Percentiles rank a stretch among this genome's conserved stretches.
phyloP scores from a whole-genome alignment of 2,797 vertebrate genomes.

The Anniella stebbinsi region DNA sequence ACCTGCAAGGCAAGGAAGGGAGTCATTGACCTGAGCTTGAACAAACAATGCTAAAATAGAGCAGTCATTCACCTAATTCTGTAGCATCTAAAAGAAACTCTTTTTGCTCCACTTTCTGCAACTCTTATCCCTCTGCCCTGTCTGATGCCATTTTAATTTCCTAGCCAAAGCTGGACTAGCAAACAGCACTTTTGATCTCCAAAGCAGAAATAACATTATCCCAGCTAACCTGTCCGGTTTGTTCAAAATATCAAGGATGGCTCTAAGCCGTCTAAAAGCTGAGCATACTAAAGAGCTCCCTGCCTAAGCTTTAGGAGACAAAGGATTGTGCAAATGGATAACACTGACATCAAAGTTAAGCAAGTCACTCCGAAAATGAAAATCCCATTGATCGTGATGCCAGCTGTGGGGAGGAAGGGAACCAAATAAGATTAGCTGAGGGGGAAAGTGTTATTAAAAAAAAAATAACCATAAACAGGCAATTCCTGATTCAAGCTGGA shows the following conservation, averaged over 20 bases:
- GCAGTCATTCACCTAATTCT: not conserved
- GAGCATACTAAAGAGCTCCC: constrained; percentile 3
- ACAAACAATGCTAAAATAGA: not conserved
- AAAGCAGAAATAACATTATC: constrained; percentile 40
- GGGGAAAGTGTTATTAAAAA: constrained; percentile 3
- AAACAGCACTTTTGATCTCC: constrained; percentile 24
- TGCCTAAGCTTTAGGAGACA: constrained; percentile 42
- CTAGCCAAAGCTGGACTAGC: constrained; percentile 10
- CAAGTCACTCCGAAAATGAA: constrained; percentile 58
- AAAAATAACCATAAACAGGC: constrained; percentile 39
- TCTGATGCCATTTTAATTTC: constrained; percentile 42
- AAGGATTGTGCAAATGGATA: constrained; percentile 59
- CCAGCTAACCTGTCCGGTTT: constrained; percentile 24
- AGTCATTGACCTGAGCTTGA: too few species aligned
- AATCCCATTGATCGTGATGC: constrained; percentile 50
- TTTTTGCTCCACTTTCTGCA: not conserved
- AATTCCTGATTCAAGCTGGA: constrained; percentile 42
- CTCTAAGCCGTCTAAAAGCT: constrained; percentile 47
- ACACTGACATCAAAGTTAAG: constrained; percentile 71
- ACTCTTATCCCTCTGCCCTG: constrained; percentile 9
- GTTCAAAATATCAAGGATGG: constrained; percentile 24
- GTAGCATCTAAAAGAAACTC: constrained; percentile 4
- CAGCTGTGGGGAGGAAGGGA: constrained; percentile 48
- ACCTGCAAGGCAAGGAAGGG: not conserved
- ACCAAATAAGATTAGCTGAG: constrained; percentile 61